phyloP scores from a whole-genome alignment of 1,140 invertebrate species.

The Pentalonia nigronervosa region DNA sequence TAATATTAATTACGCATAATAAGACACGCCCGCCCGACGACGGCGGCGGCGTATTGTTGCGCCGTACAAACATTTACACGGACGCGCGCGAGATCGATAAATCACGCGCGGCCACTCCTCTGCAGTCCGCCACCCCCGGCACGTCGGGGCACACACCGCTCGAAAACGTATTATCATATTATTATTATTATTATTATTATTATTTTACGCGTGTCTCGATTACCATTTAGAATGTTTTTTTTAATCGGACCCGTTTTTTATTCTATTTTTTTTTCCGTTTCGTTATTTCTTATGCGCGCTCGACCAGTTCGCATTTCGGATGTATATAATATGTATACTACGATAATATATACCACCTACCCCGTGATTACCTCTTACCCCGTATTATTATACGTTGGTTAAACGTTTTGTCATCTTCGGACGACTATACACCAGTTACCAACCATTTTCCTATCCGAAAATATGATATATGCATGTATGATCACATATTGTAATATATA shows the following conservation, averaged over 20 bases:
- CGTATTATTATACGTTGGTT: too few relatives aligned
- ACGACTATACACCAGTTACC: too few relatives aligned
- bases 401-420: too few relatives aligned
- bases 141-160: neutral
- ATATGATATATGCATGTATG: too few relatives aligned
- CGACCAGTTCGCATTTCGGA: neutral
- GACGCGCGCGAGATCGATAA: constrained; percentile 52
- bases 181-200: constrained; percentile 30
- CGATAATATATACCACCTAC: too few relatives aligned
- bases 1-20: constrained; percentile 47
- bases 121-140: neutral
- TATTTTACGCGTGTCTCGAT: constrained; percentile 45
- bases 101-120: constrained; percentile 44
- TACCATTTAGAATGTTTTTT: constrained; percentile 57
- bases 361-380: too few relatives aligned
- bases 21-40: constrained; percentile 48
- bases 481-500: too few relatives aligned
- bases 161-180: constrained; percentile 36
- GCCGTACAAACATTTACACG: constrained; percentile 49
- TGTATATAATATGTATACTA: neutral
- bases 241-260: constrained; percentile 18
- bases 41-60: constrained; percentile 7
- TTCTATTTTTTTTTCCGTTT: neutral
- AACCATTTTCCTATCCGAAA: too few relatives aligned
- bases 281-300: neutral